These are phyloP conservation scores for Tuta absoluta DNA, from an alignment of 2,888 invertebrate species.

Conservation along the genomic window DNA sequence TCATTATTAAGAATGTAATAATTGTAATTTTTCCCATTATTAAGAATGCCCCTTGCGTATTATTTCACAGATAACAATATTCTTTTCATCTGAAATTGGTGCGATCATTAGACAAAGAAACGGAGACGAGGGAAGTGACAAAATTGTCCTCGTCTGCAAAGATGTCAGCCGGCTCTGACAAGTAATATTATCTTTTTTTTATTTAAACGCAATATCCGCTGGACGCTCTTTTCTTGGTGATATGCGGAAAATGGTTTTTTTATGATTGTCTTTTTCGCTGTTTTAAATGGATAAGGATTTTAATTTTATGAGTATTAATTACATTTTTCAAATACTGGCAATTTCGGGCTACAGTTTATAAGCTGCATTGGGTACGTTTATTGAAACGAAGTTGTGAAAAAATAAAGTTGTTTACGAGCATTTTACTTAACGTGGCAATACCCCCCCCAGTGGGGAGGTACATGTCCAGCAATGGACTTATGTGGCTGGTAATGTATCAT, in stretches of 20 bases:
- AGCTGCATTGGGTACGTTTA: too few species aligned
- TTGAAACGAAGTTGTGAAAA: too few species aligned
- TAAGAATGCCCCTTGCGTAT: conserved; percentile 4
- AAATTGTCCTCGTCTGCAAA: conserved; percentile 24
- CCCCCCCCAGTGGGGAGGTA: too few species aligned
- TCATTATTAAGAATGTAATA: too few species aligned
- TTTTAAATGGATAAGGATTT: conserved; percentile 10
- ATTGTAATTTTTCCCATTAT: not conserved
- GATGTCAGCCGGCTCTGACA: conserved; percentile 19
- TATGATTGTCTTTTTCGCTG: not conserved
- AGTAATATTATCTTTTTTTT: conserved; percentile 24
- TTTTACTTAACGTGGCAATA: too few species aligned
- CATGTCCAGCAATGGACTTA: too few species aligned
- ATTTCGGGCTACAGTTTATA: too few species aligned
- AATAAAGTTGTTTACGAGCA: too few species aligned
- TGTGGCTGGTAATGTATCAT: too few species aligned
- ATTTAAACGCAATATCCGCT: conserved; percentile 18
- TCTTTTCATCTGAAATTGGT: conserved; percentile 22
- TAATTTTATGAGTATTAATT: not conserved
- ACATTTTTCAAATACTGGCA: too few species aligned
- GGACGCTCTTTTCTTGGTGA: not conserved
- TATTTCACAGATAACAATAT: conserved; percentile 18
- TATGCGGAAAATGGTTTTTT: conserved; percentile 1
- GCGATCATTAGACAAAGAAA: conserved; percentile 23
- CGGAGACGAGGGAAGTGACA: conserved; percentile 8